phyloP scores from a whole-genome alignment of 1,140 invertebrate species.

The Eubasilissa regina region DNA sequence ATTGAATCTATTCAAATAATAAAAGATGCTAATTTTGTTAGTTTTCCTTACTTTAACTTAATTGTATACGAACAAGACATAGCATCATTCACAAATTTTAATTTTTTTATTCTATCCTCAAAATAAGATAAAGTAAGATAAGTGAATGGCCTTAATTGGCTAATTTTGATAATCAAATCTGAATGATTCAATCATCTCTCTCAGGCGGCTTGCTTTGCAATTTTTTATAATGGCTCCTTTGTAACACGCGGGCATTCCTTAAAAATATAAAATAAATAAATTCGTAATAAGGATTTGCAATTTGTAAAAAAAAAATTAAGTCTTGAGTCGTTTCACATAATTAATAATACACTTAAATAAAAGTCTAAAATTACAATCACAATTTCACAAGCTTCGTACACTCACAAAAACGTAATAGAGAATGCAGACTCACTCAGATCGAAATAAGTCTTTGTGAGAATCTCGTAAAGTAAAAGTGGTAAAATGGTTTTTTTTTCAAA shows the following conservation, averaged over 20 bases:
- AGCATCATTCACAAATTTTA: no score
- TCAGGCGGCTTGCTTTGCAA: background rate
- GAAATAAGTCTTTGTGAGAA: no score
- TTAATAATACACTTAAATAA: constrained; percentile 11
- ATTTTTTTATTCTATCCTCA: no score
- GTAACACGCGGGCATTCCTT: no score
- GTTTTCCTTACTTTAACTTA: no score
- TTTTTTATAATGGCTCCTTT: background rate
- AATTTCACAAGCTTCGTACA: constrained; percentile 40
- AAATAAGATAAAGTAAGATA: no score
- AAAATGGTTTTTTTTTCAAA: background rate
- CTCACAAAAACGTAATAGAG: constrained; percentile 12
- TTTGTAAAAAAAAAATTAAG: constrained; percentile 37
- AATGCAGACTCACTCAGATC: no score
- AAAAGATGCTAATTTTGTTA: no score
- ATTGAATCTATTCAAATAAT: no score
- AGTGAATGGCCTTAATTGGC: no score
- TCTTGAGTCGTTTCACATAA: constrained; percentile 35
- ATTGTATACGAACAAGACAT: no score
- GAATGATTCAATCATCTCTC: background rate
- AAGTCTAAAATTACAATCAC: constrained; percentile 51
- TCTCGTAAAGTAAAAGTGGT: background rate
- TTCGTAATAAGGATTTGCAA: constrained; percentile 21
- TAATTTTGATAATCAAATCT: no score
- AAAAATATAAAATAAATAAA: constrained; percentile 34